Conservation (phyloP, 2,888 invertebrate genomes). For the Cosmia pyralina region DNA sequence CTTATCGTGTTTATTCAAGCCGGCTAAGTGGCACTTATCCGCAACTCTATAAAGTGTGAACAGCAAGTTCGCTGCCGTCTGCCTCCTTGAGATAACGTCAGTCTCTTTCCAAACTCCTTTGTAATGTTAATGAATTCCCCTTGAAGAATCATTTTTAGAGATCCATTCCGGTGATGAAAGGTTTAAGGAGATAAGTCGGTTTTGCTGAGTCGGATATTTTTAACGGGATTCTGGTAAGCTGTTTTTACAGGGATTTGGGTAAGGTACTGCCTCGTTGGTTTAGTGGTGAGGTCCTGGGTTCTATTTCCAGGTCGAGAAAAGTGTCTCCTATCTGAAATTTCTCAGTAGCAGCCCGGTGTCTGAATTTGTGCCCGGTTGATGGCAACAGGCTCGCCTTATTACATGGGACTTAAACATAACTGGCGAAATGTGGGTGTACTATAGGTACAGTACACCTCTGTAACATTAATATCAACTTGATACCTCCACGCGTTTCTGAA, state of each 20-base stretch:
- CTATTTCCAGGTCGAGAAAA: too few relatives aligned
- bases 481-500: too few relatives aligned
- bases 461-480: too few relatives aligned
- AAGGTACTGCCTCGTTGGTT: background rate
- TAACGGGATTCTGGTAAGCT: slow-evolving; percentile 27
- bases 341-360: too few relatives aligned
- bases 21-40: slow-evolving; percentile 28
- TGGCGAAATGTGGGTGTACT: too few relatives aligned
- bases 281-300: too few relatives aligned
- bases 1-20: slow-evolving; percentile 49
- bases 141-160: slow-evolving; percentile 66
- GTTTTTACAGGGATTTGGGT: slow-evolving; percentile 24
- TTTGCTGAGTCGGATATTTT: slow-evolving; percentile 27
- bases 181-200: slow-evolving; percentile 37
- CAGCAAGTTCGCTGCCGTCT: slow-evolving; percentile 49
- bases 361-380: too few relatives aligned
- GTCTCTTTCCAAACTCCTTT: slow-evolving; percentile 64
- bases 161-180: slow-evolving; percentile 52
- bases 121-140: slow-evolving; percentile 71
- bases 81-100: slow-evolving; percentile 54
- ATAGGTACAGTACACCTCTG: too few relatives aligned
- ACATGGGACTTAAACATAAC: too few relatives aligned
- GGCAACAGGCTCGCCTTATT: too few relatives aligned
- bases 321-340: too few relatives aligned
- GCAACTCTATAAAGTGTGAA: slow-evolving; percentile 32